Evolutionary conservation across 2,888 invertebrate species (phyloP).

Genomic region (Zaprionus obscuricornis): DNA sequence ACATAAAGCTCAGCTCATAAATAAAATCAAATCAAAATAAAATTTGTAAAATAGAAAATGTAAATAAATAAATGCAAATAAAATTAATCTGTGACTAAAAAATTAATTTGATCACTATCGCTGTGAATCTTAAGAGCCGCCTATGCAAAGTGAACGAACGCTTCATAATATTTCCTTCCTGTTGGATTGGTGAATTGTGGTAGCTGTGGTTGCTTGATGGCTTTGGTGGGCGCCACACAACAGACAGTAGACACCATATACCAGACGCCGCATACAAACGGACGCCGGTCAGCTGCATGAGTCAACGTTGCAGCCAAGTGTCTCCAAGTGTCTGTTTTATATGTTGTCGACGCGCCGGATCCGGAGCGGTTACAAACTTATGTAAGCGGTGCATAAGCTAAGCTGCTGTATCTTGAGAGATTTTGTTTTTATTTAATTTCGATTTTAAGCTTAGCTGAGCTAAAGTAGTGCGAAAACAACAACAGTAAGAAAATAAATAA

Average conservation of each 20-base stretch:
- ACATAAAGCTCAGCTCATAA: slow-evolving; percentile 24
- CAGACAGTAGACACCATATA: too few species aligned
- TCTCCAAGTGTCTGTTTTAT: slow-evolving; percentile 18
- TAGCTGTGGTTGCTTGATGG: too few species aligned
- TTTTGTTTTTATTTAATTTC: slow-evolving; percentile 43
- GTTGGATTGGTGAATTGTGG: too few species aligned
- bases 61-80: not conserved
- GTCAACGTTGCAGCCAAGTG: slow-evolving; percentile 17
- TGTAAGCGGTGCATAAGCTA: slow-evolving; percentile 38
- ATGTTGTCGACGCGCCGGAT: slow-evolving; percentile 10
- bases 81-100: slow-evolving; percentile 29
- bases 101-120: slow-evolving; percentile 30
- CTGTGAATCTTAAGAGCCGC: slow-evolving; percentile 11
- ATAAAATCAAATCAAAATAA: slow-evolving; percentile 19
- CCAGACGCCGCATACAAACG: too few species aligned
- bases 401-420: slow-evolving; percentile 33
- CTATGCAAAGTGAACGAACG: slow-evolving; percentile 39
- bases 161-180: slow-evolving; percentile 43
- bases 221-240: slow-evolving; percentile 15
- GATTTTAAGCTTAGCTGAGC: slow-evolving; percentile 25
- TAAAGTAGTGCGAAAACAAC: slow-evolving; percentile 22
- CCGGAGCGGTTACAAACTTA: slow-evolving; percentile 23
- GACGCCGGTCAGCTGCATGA: slow-evolving; percentile 11
- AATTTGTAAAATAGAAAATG: not conserved
- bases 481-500: slow-evolving; percentile 10